phyloP scores from a whole-genome alignment of 2,797 vertebrate species.

The Microcaecilia unicolor region DNA sequence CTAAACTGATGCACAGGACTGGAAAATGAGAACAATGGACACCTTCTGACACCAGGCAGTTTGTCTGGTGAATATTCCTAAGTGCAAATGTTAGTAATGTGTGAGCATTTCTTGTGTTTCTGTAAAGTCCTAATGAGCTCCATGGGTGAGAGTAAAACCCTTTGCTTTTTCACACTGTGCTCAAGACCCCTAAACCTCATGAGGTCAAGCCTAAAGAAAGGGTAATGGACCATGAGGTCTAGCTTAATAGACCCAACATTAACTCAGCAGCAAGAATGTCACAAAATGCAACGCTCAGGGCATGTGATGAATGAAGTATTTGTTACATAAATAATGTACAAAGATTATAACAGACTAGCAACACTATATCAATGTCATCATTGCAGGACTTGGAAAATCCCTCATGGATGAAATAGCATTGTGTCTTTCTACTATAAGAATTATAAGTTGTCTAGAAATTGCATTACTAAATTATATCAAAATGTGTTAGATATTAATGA shows the following conservation, averaged over 20 bases:
- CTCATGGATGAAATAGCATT: slow-evolving; percentile 42
- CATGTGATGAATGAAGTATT: slow-evolving; percentile 63
- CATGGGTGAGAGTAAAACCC: slow-evolving; percentile 80
- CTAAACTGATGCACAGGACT: slow-evolving; percentile 60
- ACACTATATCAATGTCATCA: slow-evolving; percentile 59
- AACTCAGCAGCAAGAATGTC: slow-evolving; percentile 71
- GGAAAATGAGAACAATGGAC: slow-evolving; percentile 74
- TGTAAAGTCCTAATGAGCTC: slow-evolving; percentile 97
- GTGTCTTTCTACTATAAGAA: slow-evolving; percentile 19
- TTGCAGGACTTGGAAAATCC: slow-evolving; percentile 45
- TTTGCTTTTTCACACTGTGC: slow-evolving; percentile 77
- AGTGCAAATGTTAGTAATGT: slow-evolving; percentile 86
- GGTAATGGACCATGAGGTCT: slow-evolving; percentile 77
- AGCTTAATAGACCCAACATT: slow-evolving; percentile 70
- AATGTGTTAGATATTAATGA: too few species aligned
- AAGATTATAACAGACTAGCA: slow-evolving; percentile 54
- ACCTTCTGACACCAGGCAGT: slow-evolving; percentile 83
- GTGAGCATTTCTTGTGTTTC: slow-evolving; percentile 85
- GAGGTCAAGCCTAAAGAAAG: slow-evolving; percentile 83
- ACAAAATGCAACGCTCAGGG: slow-evolving; percentile 65
- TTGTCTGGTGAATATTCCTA: slow-evolving; percentile 77
- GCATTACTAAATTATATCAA: slow-evolving; percentile 17
- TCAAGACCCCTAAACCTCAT: slow-evolving; percentile 83
- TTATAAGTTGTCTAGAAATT: slow-evolving; percentile 18
- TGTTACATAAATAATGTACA: slow-evolving; percentile 68